Percentiles rank a stretch among this genome's conserved stretches.
Evolutionary conservation across 2,113 vertebrate species (phyloP).

Genomic region (Sigmodon hispidus): DNA sequence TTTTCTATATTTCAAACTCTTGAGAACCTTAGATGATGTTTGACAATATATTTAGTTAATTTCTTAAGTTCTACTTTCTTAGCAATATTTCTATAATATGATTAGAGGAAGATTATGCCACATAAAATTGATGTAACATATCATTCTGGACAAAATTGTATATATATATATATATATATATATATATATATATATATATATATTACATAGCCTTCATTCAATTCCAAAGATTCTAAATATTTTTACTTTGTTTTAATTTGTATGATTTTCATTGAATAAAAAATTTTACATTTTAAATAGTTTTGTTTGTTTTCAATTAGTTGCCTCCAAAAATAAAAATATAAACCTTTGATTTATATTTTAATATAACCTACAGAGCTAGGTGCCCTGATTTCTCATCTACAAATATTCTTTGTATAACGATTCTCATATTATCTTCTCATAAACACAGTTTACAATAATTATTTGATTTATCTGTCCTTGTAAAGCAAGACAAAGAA

Average conservation of each 20-base stretch:
- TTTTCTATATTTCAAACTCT: neutral
- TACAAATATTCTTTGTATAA: conserved; percentile 51
- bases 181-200: neutral
- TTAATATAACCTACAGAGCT: conserved; percentile 19
- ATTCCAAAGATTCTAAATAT: conserved; percentile 20
- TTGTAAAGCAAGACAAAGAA: conserved; percentile 83
- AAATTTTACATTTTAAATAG: neutral
- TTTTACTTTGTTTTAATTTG: neutral
- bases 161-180: neutral
- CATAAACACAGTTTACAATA: conserved; percentile 62
- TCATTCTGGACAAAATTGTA: neutral
- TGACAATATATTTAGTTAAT: neutral
- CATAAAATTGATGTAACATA: neutral
- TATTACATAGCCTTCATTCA: neutral
- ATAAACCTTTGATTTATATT: neutral
- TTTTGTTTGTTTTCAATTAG: conserved; percentile 21
- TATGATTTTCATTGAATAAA: neutral
- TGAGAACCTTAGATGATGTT: neutral
- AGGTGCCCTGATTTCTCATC: neutral
- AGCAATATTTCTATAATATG: neutral
- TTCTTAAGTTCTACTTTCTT: neutral
- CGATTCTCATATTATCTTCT: conserved; percentile 54
- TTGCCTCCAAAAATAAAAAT: neutral
- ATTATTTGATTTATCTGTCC: conserved; percentile 80
- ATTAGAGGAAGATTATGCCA: neutral